Conservation (phyloP, 64 coral and sea anemone genomes). For the Porites australiensis region DNA sequence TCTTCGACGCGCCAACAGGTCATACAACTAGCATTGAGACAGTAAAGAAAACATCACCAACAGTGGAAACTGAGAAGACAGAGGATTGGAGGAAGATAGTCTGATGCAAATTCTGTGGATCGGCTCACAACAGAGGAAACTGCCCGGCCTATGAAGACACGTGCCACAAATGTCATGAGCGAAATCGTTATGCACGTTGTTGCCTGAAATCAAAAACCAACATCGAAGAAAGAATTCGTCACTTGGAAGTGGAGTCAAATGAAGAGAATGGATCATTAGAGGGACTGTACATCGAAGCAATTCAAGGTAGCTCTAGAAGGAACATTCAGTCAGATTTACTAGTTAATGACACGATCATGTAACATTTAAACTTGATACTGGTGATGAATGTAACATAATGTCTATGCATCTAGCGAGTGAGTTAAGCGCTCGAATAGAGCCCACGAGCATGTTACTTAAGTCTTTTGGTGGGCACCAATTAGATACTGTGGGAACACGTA, state of each 20-base stretch:
- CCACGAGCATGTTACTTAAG: conserved; percentile 53
- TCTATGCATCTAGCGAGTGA: conserved; percentile 21
- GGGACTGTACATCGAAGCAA: conserved; percentile 56
- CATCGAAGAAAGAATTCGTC: background rate
- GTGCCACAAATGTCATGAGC: conserved; percentile 28
- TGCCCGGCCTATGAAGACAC: conserved; percentile 10
- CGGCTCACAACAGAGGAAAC: conserved; percentile 25
- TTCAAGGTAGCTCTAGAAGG: conserved; percentile 51
- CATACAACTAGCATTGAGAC: background rate
- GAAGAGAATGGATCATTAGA: conserved; percentile 4
- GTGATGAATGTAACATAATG: conserved; percentile 68
- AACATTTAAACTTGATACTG: conserved; percentile 70
- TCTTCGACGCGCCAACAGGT: background rate
- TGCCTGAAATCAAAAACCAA: background rate
- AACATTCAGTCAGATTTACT: conserved; percentile 36
- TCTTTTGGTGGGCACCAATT: conserved; percentile 55
- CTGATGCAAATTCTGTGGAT: conserved; percentile 37
- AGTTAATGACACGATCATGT: conserved; percentile 40
- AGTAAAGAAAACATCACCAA: background rate
- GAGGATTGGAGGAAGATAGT: background rate
- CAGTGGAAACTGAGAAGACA: background rate
- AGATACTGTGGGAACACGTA: conserved; percentile 10
- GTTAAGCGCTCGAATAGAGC: conserved; percentile 49
- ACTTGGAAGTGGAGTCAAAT: background rate
- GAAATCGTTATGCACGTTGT: conserved; percentile 51